Base-by-base conservation (phyloP, 2,113 vertebrate genomes). In the Lepisosteus oculatus region DNA sequence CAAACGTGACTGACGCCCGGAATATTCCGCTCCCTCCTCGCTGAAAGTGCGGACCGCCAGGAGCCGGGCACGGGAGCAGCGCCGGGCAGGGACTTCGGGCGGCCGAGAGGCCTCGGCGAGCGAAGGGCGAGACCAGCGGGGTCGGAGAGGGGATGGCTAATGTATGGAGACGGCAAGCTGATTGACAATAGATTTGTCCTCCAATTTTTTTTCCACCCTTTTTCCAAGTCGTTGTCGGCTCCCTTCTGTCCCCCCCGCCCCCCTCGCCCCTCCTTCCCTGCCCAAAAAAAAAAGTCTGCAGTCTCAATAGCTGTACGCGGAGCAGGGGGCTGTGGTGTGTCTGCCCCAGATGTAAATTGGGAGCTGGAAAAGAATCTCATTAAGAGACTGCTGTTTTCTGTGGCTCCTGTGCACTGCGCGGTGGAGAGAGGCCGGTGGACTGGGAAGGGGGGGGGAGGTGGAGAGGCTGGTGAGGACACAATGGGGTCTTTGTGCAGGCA, bases 291-390 rank as follows among this genome's bases (percentile, higher is more conserved):
- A 17, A 17, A 80, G 85, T 87, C 83, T 69, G 84, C 85, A 54
- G 77, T 75, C 84, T 92, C 85, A 90, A 90, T 93, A 87, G 91
- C 85, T 79, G 89, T 88, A 89, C 91, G 84, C 86, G 86, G 84
- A 86, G 79, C 80, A 61, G 61, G 64, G 84, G 82, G 77, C 87
- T 86, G 65, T 29, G 13, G 55, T 0, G 11, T 69, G 90, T 93
- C 92, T 94, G 90, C 86, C 91, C 90, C 90, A 92, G 91, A 93
- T 93, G 91, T 94, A 94, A 93, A 94, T 93, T 93, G 93, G 79
- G 78, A 89, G 82, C 85, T 89, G 90, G 88, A 92, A 90, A 92
- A 92, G 91, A 91, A 92, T 93, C 89, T 93, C 90, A 93, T 93
- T 91, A 93, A 85, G 78, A 86, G 81, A 85, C 91, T 93, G 88